Evolutionary conservation across 2,113 vertebrate genomes (phyloP), one percentile per base, ranked within the genome.

Genomic region (Edolisoma coerulescens): DNA sequence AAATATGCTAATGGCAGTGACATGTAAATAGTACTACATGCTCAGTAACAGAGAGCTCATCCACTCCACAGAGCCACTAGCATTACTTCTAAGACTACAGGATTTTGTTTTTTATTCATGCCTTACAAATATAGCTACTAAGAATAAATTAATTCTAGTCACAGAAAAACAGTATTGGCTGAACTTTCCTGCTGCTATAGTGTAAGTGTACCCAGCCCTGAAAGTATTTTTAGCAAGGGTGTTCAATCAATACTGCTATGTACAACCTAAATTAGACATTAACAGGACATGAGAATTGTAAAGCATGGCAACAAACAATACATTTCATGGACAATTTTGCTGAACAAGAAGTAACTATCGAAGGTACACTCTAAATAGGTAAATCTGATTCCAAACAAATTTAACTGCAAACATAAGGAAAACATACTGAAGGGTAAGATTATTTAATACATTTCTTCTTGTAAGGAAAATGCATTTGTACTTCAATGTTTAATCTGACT

Each of bases 201-300:
- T 93, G 52, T 70, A 93, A 97, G 89, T 93, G 93, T 84, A 92
- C 67, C 92, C 93, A 95, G 81, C 90, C 78, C 93, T 59, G 56
- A 77, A 89, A 97, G 93, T 97, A 98, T 98, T 98, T 98, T 98
- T 98, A 97, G 96, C 87, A 84, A 95, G 92, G 23, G 41, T 92
- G 87, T 96, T 97, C 93, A 96, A 98, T 97, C 97, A 97, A 97
- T 97, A 96, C 77, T 91, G 57, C 85, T 94, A 87, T 42, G 84
- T 95, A 89, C 94, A 96, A 94, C 77, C 84, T 84, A 95, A 97
- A 97, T 95, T 95, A 95, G 94, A 94, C 93, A 95, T 92, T 33
- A 94, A 64, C 60, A 89, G 82, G 78, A 91, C 94, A 95, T 90
- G 74, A 95, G 63, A 95, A 87, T 87, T 91, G 82, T 93, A 96